These are phyloP conservation scores for Rhabditoides inermis DNA, from an alignment of 2,888 invertebrate genomes.

Conservation along the genomic window DNA sequence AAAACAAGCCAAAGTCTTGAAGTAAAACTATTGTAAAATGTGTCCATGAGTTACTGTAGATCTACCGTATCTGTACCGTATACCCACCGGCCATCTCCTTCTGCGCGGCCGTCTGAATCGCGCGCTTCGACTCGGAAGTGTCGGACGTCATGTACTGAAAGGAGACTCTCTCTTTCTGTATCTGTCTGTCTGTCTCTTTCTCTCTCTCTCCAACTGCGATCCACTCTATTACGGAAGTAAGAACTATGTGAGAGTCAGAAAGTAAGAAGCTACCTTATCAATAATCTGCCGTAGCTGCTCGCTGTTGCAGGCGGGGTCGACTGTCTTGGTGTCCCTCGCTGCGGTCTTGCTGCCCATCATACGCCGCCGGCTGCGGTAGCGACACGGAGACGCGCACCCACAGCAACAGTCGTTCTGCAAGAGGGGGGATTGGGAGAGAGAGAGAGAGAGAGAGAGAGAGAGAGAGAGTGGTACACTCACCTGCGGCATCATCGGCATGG, in stretches of 20 bases:
- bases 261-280: slow-evolving; percentile 13
- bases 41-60: too few relatives aligned
- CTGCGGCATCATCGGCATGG: neutral
- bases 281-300: slow-evolving; percentile 30
- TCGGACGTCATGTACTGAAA: slow-evolving; percentile 29
- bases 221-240: slow-evolving; percentile 16
- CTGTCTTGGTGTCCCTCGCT: slow-evolving; percentile 23
- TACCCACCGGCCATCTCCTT: too few relatives aligned
- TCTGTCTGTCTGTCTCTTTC: neutral
- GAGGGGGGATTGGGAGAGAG: too few relatives aligned
- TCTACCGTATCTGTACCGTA: too few relatives aligned
- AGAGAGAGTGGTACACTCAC: too few relatives aligned
- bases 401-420: slow-evolving; percentile 48
- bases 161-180: neutral
- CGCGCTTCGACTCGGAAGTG: slow-evolving; percentile 39
- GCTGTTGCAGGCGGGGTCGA: slow-evolving; percentile 42
- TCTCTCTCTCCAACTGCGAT: neutral
- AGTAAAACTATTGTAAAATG: too few relatives aligned
- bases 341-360: too few relatives aligned
- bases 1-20: too few relatives aligned
- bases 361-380: slow-evolving; percentile 27
- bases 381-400: slow-evolving; percentile 39
- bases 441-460: neutral
- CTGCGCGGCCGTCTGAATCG: slow-evolving; percentile 42
- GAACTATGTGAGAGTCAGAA: slow-evolving; percentile 2